Evolutionary conservation across 2,888 invertebrate genomes (phyloP), one percentile per base, ranked within the genome.

Genomic region (Hyposoter dolosus): DNA sequence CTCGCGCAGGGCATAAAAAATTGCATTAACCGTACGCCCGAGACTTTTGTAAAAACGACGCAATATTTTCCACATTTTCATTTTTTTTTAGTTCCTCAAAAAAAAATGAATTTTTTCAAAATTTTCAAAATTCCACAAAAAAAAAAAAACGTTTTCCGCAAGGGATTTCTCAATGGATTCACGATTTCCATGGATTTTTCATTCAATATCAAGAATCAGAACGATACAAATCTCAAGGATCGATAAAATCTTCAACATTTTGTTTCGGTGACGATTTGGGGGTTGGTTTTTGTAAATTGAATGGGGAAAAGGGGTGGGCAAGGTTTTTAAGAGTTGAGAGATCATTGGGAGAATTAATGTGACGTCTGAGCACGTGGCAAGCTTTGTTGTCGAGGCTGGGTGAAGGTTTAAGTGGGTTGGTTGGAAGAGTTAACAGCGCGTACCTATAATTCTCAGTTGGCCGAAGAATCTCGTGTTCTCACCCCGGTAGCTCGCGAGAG

Each of bases 361-460:
- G 85, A 85, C 85, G 85, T 82, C 66, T 50, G 28, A 71, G 35
- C 66, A 50, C 66, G 35, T 43, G 77, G 45, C 17, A 47, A 15
- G n/a, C 45, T 63, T 72, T 65, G 23, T 71, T 68, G 23, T 17
- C 15, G 28, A 56, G 50, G 35, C 56, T n/a, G 66, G 35, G 47
- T 32, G 17, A 23, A 19, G 65, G 56, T 72, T 77, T 85, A 82
- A 81, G 84, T 85, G 82, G 81, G 71, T 32, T 10, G 9, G 40
- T 35, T 35, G 40, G 56, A 66, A 83, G 79, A 79, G 56, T 80
- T 66, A 85, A 82, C 84, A 79, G 71, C 35, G 78, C 66, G 74
- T 85, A 81, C 85, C 83, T 86, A 81, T 86, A 83, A 83, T 86
- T 86, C 83, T 77, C 77, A 74, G 83, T 80, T 77, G 72, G 76